A percentile compares a stretch with the other conserved stretches of the same genome.
phyloP scores from a whole-genome alignment of 2,113 vertebrate species.

The Pachypanchax playfairii region DNA sequence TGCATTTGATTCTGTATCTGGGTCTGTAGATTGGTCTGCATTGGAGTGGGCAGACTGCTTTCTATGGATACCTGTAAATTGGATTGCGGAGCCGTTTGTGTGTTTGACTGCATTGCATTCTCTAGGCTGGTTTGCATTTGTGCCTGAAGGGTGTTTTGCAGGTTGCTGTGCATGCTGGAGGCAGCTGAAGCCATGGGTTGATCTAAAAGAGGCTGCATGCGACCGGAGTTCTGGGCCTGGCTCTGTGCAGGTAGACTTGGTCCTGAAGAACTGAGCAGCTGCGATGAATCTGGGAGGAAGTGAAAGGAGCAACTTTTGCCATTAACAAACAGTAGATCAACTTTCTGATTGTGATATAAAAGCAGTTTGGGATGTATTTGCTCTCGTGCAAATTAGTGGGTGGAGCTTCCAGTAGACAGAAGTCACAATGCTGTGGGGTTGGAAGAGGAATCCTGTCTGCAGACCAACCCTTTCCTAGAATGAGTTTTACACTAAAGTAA shows the following conservation, averaged over 20 bases:
- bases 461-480: not conserved
- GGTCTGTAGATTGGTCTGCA: slow-evolving; percentile 72
- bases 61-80: slow-evolving; percentile 62
- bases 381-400: not conserved
- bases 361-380: not conserved
- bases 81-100: slow-evolving; percentile 56
- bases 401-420: not conserved
- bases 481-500: no score
- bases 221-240: slow-evolving; percentile 83
- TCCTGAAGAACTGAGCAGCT: slow-evolving; percentile 86
- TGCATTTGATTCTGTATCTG: slow-evolving; percentile 70
- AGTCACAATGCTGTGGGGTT: no score
- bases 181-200: slow-evolving; percentile 86
- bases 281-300: slow-evolving; percentile 82
- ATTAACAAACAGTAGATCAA: not conserved
- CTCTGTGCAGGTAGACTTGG: slow-evolving; percentile 84
- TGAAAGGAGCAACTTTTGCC: slow-evolving; percentile 4
- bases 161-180: slow-evolving; percentile 67
- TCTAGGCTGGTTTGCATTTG: slow-evolving; percentile 69
- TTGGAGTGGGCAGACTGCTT: slow-evolving; percentile 59
- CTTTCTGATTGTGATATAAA: not conserved
- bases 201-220: slow-evolving; percentile 88
- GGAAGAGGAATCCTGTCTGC: not conserved
- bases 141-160: slow-evolving; percentile 72
- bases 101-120: slow-evolving; percentile 66